phyloP scores from a whole-genome alignment of 1,140 invertebrate genomes.

The Monomorium pharaonis region DNA sequence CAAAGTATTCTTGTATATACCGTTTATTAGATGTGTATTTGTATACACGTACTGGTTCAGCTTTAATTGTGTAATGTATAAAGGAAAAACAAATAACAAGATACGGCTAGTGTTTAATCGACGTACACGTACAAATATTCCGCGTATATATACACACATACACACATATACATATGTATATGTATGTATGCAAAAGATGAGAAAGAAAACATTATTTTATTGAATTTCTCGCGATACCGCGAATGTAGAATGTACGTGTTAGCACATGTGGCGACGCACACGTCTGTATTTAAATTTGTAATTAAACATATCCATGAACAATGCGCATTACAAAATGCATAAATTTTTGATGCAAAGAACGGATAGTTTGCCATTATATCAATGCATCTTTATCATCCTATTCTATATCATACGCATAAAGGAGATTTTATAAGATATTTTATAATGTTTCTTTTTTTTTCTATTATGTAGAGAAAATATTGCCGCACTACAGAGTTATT shows the following conservation, averaged over 20 bases:
- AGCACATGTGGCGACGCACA: constrained; percentile 26
- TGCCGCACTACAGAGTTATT: not conserved
- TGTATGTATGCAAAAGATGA: not conserved
- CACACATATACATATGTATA: not conserved
- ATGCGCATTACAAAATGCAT: not conserved
- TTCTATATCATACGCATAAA: not conserved
- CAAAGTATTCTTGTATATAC: constrained; percentile 70
- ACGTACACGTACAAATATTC: constrained; percentile 51
- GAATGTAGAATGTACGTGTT: constrained; percentile 32
- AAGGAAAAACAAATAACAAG: constrained; percentile 44
- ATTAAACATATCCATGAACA: constrained; percentile 49
- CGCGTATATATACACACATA: constrained; percentile 61
- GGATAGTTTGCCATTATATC: not conserved
- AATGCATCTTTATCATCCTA: not conserved
- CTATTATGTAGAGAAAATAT: not conserved
- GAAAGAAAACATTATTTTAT: constrained; percentile 13
- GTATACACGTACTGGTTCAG: constrained; percentile 65
- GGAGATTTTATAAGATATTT: not conserved
- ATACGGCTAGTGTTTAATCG: constrained; percentile 67
- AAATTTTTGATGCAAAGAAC: not conserved
- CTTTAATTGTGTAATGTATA: constrained; percentile 72
- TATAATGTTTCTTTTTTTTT: not conserved
- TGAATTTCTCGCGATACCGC: constrained; percentile 59
- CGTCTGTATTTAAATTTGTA: constrained; percentile 17
- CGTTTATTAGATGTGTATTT: constrained; percentile 66